phyloP scores from a whole-genome alignment of 2,888 invertebrate genomes.

The Coleophora deauratella region DNA sequence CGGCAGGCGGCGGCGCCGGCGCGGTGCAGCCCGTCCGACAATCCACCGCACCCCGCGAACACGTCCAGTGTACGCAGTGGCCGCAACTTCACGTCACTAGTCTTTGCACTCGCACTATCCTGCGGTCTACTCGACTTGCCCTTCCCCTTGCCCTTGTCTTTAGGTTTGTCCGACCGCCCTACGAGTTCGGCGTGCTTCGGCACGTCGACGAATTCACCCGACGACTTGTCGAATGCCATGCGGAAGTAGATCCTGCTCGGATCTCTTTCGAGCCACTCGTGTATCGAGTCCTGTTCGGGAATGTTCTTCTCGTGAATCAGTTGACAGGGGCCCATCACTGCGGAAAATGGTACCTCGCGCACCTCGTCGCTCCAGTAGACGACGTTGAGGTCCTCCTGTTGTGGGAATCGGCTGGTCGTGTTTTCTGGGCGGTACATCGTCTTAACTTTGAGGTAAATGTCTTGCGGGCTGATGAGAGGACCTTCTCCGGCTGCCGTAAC shows the following conservation, averaged over 20 bases:
- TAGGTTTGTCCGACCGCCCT: slow-evolving; percentile 75
- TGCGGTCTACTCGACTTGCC: slow-evolving; percentile 69
- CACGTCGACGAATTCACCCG: slow-evolving; percentile 74
- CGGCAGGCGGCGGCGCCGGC: slow-evolving; percentile 79
- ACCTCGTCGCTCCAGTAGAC: slow-evolving; percentile 87
- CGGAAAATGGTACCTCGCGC: slow-evolving; percentile 71
- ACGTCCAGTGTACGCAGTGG: slow-evolving; percentile 83
- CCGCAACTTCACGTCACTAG: slow-evolving; percentile 41
- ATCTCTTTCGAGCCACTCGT: slow-evolving; percentile 77
- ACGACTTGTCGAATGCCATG: slow-evolving; percentile 76
- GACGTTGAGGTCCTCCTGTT: slow-evolving; percentile 80
- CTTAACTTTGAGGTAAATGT: slow-evolving; percentile 78
- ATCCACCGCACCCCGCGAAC: slow-evolving; percentile 90
- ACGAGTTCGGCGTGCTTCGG: slow-evolving; percentile 74
- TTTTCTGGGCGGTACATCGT: slow-evolving; percentile 85
- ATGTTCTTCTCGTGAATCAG: slow-evolving; percentile 77
- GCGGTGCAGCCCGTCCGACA: slow-evolving; percentile 82
- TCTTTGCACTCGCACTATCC: slow-evolving; percentile 26
- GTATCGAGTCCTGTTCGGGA: slow-evolving; percentile 58
- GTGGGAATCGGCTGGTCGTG: slow-evolving; percentile 75
- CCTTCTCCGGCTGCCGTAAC: slow-evolving; percentile 73
- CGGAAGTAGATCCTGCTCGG: slow-evolving; percentile 84
- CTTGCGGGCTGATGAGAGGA: slow-evolving; percentile 66
- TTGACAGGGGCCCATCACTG: slow-evolving; percentile 80
- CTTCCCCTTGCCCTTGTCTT: slow-evolving; percentile 80